Percentiles rank a stretch among this genome's conserved stretches.
Conservation (phyloP, 2,888 invertebrate species). For the Ramazzottius varieornatus region DNA sequence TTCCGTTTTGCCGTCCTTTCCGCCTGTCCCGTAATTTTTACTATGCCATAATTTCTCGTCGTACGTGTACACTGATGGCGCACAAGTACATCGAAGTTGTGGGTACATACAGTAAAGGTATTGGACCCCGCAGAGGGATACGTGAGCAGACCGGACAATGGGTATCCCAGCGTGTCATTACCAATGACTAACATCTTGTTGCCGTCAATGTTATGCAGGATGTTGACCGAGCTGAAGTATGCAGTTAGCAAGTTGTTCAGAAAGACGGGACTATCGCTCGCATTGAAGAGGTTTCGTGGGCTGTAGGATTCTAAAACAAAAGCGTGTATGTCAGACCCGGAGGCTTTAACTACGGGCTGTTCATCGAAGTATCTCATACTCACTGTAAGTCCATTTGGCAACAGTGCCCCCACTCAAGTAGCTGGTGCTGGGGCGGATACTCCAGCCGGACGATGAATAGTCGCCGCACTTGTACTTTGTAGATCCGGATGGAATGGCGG, state of each 20-base stretch:
- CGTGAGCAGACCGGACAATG: not conserved
- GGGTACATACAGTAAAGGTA: no score
- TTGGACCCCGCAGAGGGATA: not conserved
- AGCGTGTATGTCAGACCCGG: no score
- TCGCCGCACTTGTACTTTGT: not conserved
- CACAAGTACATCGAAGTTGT: no score
- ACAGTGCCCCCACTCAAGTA: not conserved
- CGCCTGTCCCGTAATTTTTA: no score
- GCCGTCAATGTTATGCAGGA: not conserved
- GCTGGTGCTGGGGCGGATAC: not conserved
- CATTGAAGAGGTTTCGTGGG: no score
- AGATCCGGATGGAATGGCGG: no score
- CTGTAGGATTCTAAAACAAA: no score
- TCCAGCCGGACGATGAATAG: not conserved
- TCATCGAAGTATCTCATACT: no score
- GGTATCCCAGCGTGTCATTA: not conserved
- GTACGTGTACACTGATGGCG: no score
- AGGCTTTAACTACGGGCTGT: not conserved
- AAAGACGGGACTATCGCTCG: no score
- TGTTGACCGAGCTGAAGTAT: not conserved
- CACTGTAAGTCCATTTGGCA: not conserved
- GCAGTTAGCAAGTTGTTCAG: not conserved
- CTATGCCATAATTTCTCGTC: no score
- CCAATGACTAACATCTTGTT: not conserved
- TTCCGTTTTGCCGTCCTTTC: no score